Conservation (phyloP, 1,140 invertebrate genomes). For the Aradophagus sp. region DNA sequence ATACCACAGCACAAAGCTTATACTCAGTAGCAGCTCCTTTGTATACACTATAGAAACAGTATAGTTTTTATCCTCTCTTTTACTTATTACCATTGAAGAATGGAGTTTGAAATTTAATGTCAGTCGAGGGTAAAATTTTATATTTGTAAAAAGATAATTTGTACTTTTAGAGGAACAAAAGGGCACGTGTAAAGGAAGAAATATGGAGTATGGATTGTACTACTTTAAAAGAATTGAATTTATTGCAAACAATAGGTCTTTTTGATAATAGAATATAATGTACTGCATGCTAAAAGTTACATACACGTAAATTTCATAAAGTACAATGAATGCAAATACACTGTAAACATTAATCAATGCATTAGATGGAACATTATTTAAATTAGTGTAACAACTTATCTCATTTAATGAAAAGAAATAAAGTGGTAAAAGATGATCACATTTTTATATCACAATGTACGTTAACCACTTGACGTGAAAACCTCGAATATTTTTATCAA, state of each 20-base stretch:
- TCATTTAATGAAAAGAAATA: conserved; percentile 58
- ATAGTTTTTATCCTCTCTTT: conserved; percentile 14
- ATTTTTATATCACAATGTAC: conserved; percentile 70
- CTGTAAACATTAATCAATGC: conserved; percentile 52
- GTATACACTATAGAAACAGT: conserved; percentile 3
- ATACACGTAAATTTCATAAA: conserved; percentile 27
- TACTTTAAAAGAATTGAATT: conserved; percentile 8
- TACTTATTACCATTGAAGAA: conserved; percentile 2
- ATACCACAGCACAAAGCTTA: conserved; percentile 32
- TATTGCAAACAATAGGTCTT: conserved; percentile 11
- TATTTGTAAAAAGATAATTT: too few relatives aligned
- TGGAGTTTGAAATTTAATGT: conserved; percentile 1
- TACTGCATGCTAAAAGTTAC: conserved; percentile 32
- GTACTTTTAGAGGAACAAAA: too few relatives aligned
- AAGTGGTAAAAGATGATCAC: conserved; percentile 49
- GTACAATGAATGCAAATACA: conserved; percentile 33
- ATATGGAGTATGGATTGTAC: too few relatives aligned
- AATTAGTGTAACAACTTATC: conserved; percentile 66
- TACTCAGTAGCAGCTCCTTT: conserved; percentile 27
- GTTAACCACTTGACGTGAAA: conserved; percentile 66
- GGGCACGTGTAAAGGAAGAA: too few relatives aligned
- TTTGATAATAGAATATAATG: conserved; percentile 27
- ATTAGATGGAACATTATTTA: conserved; percentile 60
- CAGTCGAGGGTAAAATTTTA: too few relatives aligned
- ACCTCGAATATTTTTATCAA: conserved; percentile 66